phyloP scores from a whole-genome alignment of 1,140 invertebrate genomes.

The Drosophila sp. region DNA sequence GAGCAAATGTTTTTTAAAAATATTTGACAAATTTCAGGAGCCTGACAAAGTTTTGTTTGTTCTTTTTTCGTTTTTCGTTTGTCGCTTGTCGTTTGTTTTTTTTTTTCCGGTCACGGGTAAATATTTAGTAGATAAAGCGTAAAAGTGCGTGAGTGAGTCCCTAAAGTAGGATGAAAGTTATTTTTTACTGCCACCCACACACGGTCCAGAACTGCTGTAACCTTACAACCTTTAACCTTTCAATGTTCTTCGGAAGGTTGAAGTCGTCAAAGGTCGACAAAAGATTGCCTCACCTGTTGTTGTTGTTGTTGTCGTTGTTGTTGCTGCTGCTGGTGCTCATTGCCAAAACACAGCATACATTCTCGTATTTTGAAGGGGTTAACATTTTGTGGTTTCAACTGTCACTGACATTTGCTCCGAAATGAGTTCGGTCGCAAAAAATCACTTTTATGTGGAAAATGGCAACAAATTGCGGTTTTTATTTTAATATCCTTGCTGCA shows the following conservation, averaged over 20 bases:
- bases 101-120: conserved; percentile 28
- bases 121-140: conserved; percentile 69
- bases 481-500: conserved; percentile 33
- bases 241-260: background rate
- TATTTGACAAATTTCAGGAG: conserved; percentile 51
- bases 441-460: conserved; percentile 31
- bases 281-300: background rate
- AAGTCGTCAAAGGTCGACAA: background rate
- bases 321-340: background rate
- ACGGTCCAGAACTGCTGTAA: no score
- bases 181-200: background rate
- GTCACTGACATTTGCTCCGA: conserved; percentile 49
- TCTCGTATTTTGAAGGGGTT: conserved; percentile 39
- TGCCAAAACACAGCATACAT: conserved; percentile 31
- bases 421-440: conserved; percentile 37
- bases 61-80: conserved; percentile 5
- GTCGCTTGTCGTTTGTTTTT: background rate
- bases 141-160: conserved; percentile 62
- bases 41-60: conserved; percentile 4
- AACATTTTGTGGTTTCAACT: conserved; percentile 61
- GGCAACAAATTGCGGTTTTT: conserved; percentile 43
- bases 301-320: background rate
- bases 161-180: conserved; percentile 49
- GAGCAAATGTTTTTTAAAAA: conserved; percentile 27
- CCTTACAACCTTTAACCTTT: background rate